Percentiles rank a stretch among this genome's conserved stretches.
These are phyloP conservation scores for Drosophila affinis DNA, from an alignment of 2,888 invertebrate species.

Conservation along the genomic window DNA sequence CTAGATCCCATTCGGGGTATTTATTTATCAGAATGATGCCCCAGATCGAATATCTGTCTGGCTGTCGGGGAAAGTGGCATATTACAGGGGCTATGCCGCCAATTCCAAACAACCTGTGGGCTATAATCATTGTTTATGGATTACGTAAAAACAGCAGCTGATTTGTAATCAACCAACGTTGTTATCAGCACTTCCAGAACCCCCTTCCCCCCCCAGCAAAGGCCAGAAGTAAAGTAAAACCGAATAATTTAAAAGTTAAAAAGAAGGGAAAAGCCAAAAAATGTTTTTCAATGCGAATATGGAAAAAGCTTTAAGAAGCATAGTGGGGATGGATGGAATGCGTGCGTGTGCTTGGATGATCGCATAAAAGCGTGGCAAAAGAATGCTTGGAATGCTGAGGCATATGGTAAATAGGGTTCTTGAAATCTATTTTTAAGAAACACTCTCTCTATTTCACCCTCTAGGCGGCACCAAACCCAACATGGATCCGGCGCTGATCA, in stretches of 20 bases:
- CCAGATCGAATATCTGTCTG: slow-evolving; percentile 13
- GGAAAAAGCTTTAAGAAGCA: background rate
- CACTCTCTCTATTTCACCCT: background rate
- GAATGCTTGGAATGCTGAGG: slow-evolving; percentile 21
- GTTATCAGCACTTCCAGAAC: slow-evolving; percentile 10
- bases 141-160: background rate
- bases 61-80: background rate
- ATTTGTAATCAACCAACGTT: slow-evolving; percentile 1
- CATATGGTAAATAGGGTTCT: background rate
- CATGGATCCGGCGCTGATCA: slow-evolving; percentile 77
- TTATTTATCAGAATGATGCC: background rate
- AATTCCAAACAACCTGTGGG: background rate
- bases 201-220: too few relatives aligned
- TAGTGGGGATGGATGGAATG: background rate
- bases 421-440: slow-evolving; percentile 32
- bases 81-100: background rate
- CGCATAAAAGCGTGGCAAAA: background rate
- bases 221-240: background rate
- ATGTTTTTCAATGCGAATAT: background rate
- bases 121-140: background rate
- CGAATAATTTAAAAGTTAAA: background rate
- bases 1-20: slow-evolving; percentile 6
- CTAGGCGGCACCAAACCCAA: slow-evolving; percentile 64
- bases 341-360: slow-evolving; percentile 15
- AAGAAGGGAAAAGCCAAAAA: background rate